Evolutionary conservation across 2,113 vertebrate genomes (phyloP).

Genomic region (Syngnathoides biaculeatus): DNA sequence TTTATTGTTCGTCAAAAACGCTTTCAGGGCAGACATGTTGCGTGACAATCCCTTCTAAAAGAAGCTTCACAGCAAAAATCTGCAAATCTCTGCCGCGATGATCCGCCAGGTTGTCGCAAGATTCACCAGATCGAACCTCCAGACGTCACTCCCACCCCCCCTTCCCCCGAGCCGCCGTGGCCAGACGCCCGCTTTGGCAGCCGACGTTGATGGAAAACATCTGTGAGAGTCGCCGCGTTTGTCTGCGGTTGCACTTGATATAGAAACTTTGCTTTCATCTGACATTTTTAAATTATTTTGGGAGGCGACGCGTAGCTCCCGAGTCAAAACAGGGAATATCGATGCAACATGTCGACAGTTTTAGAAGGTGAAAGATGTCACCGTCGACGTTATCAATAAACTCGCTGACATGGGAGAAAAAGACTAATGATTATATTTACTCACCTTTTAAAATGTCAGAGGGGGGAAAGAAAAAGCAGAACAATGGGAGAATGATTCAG

Average conservation of each 20-base stretch:
- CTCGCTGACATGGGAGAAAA: constrained; percentile 14
- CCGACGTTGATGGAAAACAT: constrained; percentile 62
- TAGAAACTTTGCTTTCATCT: constrained; percentile 26
- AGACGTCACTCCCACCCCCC: neutral
- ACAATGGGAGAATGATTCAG: constrained; percentile 36
- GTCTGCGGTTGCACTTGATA: constrained; percentile 37
- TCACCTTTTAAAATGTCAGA: constrained; percentile 12
- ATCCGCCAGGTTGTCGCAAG: constrained; percentile 61
- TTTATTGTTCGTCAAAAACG: constrained; percentile 32
- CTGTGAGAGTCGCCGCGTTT: constrained; percentile 50
- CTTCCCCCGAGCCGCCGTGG: constrained; percentile 35
- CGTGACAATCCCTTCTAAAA: constrained; percentile 48
- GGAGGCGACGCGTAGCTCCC: neutral
- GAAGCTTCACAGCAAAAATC: constrained; percentile 51
- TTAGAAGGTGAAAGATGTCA: constrained; percentile 23
- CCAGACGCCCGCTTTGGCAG: constrained; percentile 53
- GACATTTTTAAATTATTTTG: constrained; percentile 15
- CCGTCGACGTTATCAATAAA: constrained; percentile 22
- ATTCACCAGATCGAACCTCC: constrained; percentile 53
- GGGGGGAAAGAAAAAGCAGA: constrained; percentile 19
- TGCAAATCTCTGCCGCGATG: constrained; percentile 53
- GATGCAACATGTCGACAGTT: constrained; percentile 23
- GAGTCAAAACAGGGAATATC: constrained; percentile 34
- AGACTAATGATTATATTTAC: constrained; percentile 4
- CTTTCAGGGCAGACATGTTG: constrained; percentile 28